phyloP scores from a whole-genome alignment of 2,797 vertebrate genomes.

The Microctenopoma stevenorrisi region DNA sequence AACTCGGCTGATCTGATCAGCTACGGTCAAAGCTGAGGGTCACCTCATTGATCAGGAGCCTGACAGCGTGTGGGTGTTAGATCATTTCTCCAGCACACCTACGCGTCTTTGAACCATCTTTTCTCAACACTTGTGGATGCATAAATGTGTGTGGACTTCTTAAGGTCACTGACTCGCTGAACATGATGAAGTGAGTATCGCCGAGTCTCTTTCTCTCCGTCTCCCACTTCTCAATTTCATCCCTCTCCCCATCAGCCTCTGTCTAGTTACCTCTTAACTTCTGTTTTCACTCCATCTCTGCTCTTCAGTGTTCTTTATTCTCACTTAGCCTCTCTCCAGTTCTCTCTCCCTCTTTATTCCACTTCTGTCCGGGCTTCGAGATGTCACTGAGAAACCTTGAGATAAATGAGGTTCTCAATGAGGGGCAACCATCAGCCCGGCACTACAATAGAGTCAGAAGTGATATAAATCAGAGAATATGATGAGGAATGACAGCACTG shows the following conservation, averaged over 20 bases:
- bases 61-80: constrained; percentile 32
- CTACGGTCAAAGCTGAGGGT: constrained; percentile 6
- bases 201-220: constrained; percentile 28
- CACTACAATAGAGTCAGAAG: constrained; percentile 56
- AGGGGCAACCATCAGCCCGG: constrained; percentile 52
- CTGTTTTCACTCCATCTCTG: constrained; percentile 46
- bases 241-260: constrained; percentile 12
- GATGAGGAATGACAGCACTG: constrained; percentile 51
- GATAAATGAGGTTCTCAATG: constrained; percentile 68
- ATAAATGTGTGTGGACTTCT: constrained; percentile 30
- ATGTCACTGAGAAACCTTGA: constrained; percentile 74
- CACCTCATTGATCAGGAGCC: constrained; percentile 42
- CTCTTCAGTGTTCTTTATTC: constrained; percentile 33
- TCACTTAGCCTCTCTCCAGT: constrained; percentile 13
- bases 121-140: constrained; percentile 29
- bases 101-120: constrained; percentile 12
- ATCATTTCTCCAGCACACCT: constrained; percentile 36
- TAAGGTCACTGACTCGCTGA: constrained; percentile 59
- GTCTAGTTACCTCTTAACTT: constrained; percentile 54
- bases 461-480: constrained; percentile 66
- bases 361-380: constrained; percentile 48
- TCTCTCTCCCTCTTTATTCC: constrained; percentile 20
- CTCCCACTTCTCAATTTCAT: constrained; percentile 45
- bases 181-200: constrained; percentile 58
- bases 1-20: constrained; percentile 30